These are phyloP conservation scores for Microctenopoma stevenorrisi DNA, from an alignment of 2,797 vertebrate genomes.

Conservation along the genomic window DNA sequence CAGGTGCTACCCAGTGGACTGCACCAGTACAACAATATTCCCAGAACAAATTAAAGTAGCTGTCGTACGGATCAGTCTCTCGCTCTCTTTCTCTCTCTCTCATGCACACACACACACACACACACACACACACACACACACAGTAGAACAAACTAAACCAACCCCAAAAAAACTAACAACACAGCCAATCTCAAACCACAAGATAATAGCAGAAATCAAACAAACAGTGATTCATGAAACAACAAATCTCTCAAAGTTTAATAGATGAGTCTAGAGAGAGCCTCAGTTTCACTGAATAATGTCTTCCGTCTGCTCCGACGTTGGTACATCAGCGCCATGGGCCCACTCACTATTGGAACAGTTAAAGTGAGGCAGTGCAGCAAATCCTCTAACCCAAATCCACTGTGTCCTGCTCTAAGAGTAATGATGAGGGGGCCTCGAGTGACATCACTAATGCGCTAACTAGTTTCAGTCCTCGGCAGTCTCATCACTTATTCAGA, in stretches of 20 bases:
- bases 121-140: not conserved
- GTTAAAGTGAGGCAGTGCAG: constrained; percentile 36
- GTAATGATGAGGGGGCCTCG: constrained; percentile 79
- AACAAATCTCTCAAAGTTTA: constrained; percentile 57
- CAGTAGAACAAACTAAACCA: constrained; percentile 14
- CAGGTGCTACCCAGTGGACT: constrained; percentile 82
- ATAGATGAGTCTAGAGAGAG: constrained; percentile 35
- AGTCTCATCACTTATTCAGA: constrained; percentile 95
- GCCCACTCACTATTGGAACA: constrained; percentile 44
- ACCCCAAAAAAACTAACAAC: constrained; percentile 53
- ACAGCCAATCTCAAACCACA: constrained; percentile 51
- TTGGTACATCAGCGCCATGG: constrained; percentile 32
- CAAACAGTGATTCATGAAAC: constrained; percentile 55
- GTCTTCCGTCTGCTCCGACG: constrained; percentile 39
- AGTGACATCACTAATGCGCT: constrained; percentile 92
- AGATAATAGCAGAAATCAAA: constrained; percentile 58
- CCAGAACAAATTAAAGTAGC: constrained; percentile 85
- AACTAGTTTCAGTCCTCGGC: constrained; percentile 93
- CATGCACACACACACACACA: not conserved
- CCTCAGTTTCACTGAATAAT: constrained; percentile 36
- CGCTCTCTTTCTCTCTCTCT: constrained; percentile 19
- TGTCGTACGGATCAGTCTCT: constrained; percentile 79
- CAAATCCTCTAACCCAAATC: constrained; percentile 57
- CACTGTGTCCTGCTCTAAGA: constrained; percentile 54
- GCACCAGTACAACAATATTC: constrained; percentile 80